Evolutionary conservation across 2,113 vertebrate species (phyloP).

Genomic region (Hyla sarda): DNA sequence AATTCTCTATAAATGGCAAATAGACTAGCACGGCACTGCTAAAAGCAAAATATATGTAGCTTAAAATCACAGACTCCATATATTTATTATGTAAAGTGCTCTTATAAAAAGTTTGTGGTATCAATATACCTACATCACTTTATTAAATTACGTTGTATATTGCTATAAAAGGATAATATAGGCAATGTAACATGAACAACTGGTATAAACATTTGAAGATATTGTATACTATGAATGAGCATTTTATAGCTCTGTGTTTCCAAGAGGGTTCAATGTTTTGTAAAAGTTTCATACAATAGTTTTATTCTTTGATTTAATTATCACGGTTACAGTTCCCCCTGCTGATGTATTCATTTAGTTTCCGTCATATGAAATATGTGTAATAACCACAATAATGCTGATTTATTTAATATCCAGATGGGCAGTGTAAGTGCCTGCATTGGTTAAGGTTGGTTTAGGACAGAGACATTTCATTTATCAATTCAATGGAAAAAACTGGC

Average conservation of each 20-base stretch:
- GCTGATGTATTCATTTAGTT: conserved; percentile 50
- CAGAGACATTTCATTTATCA: conserved; percentile 29
- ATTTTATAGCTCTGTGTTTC: conserved; percentile 36
- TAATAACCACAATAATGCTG: conserved; percentile 53
- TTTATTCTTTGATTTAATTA: conserved; percentile 52
- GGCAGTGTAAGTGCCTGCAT: conserved; percentile 30
- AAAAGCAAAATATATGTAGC: conserved; percentile 11
- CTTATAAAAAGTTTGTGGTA: conserved; percentile 26
- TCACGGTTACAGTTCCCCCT: conserved; percentile 35
- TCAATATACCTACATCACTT: conserved; percentile 40
- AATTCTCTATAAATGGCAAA: neutral
- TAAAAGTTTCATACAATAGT: conserved; percentile 38
- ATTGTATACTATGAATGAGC: conserved; percentile 37
- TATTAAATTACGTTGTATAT: conserved; percentile 39
- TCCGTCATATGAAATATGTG: conserved; percentile 32
- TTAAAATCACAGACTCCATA: conserved; percentile 15
- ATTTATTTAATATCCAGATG: conserved; percentile 34
- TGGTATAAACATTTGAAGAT: conserved; percentile 47
- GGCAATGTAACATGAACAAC: conserved; percentile 39
- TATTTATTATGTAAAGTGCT: conserved; percentile 39
- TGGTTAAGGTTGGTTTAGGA: conserved; percentile 45
- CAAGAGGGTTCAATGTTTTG: conserved; percentile 11
- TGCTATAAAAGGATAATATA: conserved; percentile 23
- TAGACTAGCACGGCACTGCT: neutral
- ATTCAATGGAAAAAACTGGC: conserved; percentile 45